Conservation (phyloP, 1,140 invertebrate genomes). For the Stegodyphus mimosarum region DNA sequence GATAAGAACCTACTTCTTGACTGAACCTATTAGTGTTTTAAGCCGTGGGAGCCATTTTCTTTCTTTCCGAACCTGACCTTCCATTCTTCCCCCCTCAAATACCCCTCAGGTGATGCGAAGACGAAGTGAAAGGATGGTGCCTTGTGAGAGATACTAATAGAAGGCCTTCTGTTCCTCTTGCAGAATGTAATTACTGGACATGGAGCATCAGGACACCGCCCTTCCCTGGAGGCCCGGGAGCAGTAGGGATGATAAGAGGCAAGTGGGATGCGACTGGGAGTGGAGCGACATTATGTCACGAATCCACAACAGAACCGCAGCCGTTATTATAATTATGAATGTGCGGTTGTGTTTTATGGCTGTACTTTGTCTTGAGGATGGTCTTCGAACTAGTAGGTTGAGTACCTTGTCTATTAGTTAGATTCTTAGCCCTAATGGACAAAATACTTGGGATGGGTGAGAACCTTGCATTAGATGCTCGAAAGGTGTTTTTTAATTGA, state of each 20-base stretch:
- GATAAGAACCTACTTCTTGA: slow-evolving; percentile 34
- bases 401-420: no score
- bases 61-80: not conserved
- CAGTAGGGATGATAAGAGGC: slow-evolving; percentile 12
- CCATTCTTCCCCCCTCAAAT: not conserved
- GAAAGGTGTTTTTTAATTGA: no score
- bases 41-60: slow-evolving; percentile 25
- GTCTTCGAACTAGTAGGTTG: not conserved
- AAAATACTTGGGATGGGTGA: not conserved
- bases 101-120: not conserved
- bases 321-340: slow-evolving; percentile 13
- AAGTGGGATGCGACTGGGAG: not conserved
- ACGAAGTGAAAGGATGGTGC: slow-evolving; percentile 27
- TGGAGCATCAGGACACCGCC: not conserved
- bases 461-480: no score
- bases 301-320: not conserved
- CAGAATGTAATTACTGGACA: slow-evolving; percentile 34
- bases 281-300: slow-evolving; percentile 10
- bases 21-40: slow-evolving; percentile 40
- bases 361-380: slow-evolving; percentile 10
- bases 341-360: slow-evolving; percentile 17
- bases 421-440: not conserved
- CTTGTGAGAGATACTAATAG: slow-evolving; percentile 11
- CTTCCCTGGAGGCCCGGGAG: slow-evolving; percentile 14
- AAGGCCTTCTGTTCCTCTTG: slow-evolving; percentile 16